Evolutionary conservation across 1,140 invertebrate genomes (phyloP).

Genomic region (Atta texana): DNA sequence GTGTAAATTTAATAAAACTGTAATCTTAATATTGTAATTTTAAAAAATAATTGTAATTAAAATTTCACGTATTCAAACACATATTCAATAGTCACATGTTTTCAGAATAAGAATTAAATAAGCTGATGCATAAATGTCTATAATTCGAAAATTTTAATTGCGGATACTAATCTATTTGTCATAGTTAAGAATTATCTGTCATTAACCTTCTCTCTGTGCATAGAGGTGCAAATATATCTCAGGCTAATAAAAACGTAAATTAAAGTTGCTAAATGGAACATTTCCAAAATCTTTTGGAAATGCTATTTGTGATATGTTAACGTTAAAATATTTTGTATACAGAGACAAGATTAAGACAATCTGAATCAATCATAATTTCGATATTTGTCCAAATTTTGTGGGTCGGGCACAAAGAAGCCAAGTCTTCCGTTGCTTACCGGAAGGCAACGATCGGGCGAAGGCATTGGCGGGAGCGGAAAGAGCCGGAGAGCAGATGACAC

Average conservation of each 20-base stretch:
- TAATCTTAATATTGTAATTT: not conserved
- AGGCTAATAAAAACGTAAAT: too few relatives aligned
- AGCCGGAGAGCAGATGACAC: constrained; percentile 83
- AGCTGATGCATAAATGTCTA: not conserved
- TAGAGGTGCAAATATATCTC: too few relatives aligned
- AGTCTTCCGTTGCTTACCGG: constrained; percentile 32
- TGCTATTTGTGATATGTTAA: too few relatives aligned
- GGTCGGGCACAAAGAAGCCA: constrained; percentile 7
- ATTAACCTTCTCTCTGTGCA: too few relatives aligned
- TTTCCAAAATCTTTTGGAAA: too few relatives aligned
- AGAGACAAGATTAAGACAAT: not conserved
- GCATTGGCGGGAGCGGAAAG: constrained; percentile 72
- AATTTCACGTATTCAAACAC: not conserved
- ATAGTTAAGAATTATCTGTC: not conserved
- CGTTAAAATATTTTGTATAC: too few relatives aligned
- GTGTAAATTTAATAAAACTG: not conserved
- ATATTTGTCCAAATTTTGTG: constrained; percentile 2
- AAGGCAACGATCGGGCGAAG: constrained; percentile 58
- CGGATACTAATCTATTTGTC: not conserved
- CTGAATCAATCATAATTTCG: not conserved
- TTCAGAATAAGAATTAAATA: not conserved
- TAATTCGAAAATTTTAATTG: not conserved
- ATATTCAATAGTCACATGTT: not conserved
- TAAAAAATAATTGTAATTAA: constrained; percentile 21
- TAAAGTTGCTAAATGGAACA: too few relatives aligned